Conservation (phyloP, 2,888 invertebrate species). For the Metopia argyrocephala region DNA sequence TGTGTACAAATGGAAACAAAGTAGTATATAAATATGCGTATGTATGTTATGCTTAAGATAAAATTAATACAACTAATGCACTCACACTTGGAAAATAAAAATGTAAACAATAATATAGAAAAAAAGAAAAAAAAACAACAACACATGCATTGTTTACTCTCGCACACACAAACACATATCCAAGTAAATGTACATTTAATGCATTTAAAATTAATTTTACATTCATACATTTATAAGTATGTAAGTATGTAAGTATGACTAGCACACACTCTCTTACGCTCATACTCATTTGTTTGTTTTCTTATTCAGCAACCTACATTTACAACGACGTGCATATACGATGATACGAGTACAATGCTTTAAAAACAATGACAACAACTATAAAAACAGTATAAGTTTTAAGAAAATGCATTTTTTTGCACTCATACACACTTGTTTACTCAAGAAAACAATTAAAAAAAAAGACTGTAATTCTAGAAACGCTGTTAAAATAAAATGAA, state of each 20-base stretch:
- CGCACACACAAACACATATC: background rate
- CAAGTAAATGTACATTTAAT: conserved; percentile 27
- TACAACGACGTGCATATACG: background rate
- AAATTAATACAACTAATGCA: conserved; percentile 17
- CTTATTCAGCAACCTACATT: background rate
- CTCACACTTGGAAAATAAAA: background rate
- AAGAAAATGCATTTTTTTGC: conserved; percentile 44
- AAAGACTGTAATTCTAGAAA: background rate
- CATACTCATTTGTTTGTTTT: background rate
- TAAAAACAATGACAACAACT: background rate
- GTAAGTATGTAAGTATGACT: background rate
- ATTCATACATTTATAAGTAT: background rate
- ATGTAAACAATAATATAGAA: background rate
- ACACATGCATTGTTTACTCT: background rate
- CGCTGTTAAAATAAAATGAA: background rate
- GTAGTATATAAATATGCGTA: background rate
- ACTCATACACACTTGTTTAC: conserved; percentile 23
- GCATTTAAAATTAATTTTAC: conserved; percentile 30
- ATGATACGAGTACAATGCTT: background rate
- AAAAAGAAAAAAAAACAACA: background rate
- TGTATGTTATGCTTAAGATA: background rate
- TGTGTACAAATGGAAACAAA: background rate
- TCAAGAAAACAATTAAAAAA: conserved; percentile 30
- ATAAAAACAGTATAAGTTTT: conserved; percentile 30
- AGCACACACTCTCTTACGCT: background rate